Evolutionary conservation across 2,113 vertebrate genomes (phyloP), one percentile per base, ranked within the genome.

Genomic region (Myrmophylax atrothorax): DNA sequence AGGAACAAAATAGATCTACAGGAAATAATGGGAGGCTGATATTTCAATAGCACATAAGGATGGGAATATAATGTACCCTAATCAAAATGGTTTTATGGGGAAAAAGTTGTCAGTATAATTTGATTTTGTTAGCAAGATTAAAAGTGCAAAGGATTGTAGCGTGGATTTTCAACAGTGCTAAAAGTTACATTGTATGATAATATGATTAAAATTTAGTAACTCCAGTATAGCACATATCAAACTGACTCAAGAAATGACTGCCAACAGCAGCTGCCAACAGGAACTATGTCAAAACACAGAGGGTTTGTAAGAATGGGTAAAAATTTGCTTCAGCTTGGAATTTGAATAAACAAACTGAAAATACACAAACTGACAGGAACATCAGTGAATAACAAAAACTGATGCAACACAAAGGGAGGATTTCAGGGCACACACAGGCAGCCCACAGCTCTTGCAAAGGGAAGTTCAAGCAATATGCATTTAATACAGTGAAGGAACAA

Each of bases 91-190:
- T 33, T 84, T 58, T n/a, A 35, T 22, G 44, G 9, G 10, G 38
- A 75, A 37, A 63, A 89, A 20, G 13, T 55, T 42, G 68, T 9
- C 1, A 2, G 14, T 40, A 26, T n/a, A 18, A n/a, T 35, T 47
- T 90, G 46, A 82, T 82, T 83, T 78, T 66, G 40, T 60, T 66
- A 77, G 16, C 0, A 1, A 81, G 23, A 67, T 33, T 46, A 24
- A 56, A 91, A 87, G 38, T 10, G 33, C 0, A 0, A 70, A 53
- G 16, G 18, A 67, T 5, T 33, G 24, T 5, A 60, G 49, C 8
- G 26, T 9, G 17, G 68, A 37, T 73, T 89, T 89, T 86, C 60
- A 88, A 50, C 31, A 63, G 20, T 26, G 37, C 44, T 49, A 68
- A 18, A 53, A 60, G 23, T 66, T 33, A 33, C 26, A 29, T 19